These are phyloP conservation scores for Paedocypris micromegethes DNA, from an alignment of 2,797 vertebrate genomes.

Conservation along the genomic window DNA sequence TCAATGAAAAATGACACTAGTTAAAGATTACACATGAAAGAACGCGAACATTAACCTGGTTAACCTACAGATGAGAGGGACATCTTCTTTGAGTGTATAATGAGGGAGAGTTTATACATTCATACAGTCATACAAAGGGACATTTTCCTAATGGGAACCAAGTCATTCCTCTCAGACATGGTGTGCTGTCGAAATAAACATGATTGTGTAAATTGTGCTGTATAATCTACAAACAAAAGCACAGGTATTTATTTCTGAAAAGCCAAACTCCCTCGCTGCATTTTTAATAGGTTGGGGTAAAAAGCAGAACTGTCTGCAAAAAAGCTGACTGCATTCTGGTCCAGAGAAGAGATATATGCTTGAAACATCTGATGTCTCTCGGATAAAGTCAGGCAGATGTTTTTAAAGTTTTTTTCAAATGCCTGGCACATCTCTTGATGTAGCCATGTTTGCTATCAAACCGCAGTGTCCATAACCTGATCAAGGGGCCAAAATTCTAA, in stretches of 20 bases:
- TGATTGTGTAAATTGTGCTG: slow-evolving; percentile 46
- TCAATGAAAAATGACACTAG: slow-evolving; percentile 1
- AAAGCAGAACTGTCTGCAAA: slow-evolving; percentile 48
- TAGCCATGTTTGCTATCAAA: slow-evolving; percentile 49
- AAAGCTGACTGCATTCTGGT: slow-evolving; percentile 17
- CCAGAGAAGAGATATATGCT: slow-evolving; percentile 45
- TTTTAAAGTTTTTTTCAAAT: slow-evolving; percentile 45
- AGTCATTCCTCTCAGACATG: slow-evolving; percentile 34
- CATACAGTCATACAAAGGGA: too few species aligned
- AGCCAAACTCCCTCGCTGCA: slow-evolving; percentile 46
- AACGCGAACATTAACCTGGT: background rate
- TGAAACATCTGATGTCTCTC: slow-evolving; percentile 50
- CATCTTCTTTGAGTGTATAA: background rate
- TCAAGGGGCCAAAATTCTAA: slow-evolving; percentile 45
- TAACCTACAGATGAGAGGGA: slow-evolving; percentile 5
- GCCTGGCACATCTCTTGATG: slow-evolving; percentile 34
- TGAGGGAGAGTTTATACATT: too few species aligned
- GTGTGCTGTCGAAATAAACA: slow-evolving; percentile 20
- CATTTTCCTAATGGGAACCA: too few species aligned
- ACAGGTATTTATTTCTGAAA: slow-evolving; percentile 42
- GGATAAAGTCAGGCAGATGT: slow-evolving; percentile 29
- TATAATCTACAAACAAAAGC: slow-evolving; percentile 25
- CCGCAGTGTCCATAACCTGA: slow-evolving; percentile 35
- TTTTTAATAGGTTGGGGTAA: slow-evolving; percentile 41
- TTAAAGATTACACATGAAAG: slow-evolving; percentile 14